Evolutionary conservation across 2,797 vertebrate genomes (phyloP), one percentile per base, ranked within the genome.

Genomic region (Hozukius guyotensis): DNA sequence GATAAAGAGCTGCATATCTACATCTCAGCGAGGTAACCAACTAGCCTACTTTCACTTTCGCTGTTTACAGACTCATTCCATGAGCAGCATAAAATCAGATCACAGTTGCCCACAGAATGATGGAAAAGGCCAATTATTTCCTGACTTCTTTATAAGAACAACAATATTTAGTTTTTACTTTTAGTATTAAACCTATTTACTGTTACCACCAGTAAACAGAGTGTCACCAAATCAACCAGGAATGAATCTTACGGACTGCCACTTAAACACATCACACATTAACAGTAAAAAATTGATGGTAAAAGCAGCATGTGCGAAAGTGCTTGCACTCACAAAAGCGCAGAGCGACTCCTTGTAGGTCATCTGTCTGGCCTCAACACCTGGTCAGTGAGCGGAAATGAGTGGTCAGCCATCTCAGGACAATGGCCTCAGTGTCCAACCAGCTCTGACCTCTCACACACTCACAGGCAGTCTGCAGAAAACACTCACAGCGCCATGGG

Each of bases 371-470:
- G 73, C 70, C 75, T 88, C 38, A 80, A 72, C 86, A 93, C 91
- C 92, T 91, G 91, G 91, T 84, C 77, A 74, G 53, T 20, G 63
- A 87, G 74, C 85, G 84, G 76, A 90, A 91, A 81, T 78, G 75
- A 89, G 73, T 74, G 64, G 78, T 87, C 84, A 84, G 80, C 68
- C 78, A 68, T 85, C 75, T 77, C 57, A 72, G 88, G 81, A 93
- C 93, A 95, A 94, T 91, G 75, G 82, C 73, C 76, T 32, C 78
- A 89, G 84, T 93, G 90, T 93, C 87, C 74, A 70, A 72, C 74
- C 80, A 81, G 81, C 60, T 76, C 75, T 88, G 91, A 89, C 88
- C 89, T 88, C 81, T 89, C 83, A 75, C 87, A 88, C 65, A 63
- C 73, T 88, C 77, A 59, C 61, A 80, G 70, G 24, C 70, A 62